These are phyloP conservation scores for Papilio machaon DNA, from an alignment of 1,140 invertebrate genomes.

Conservation along the genomic window DNA sequence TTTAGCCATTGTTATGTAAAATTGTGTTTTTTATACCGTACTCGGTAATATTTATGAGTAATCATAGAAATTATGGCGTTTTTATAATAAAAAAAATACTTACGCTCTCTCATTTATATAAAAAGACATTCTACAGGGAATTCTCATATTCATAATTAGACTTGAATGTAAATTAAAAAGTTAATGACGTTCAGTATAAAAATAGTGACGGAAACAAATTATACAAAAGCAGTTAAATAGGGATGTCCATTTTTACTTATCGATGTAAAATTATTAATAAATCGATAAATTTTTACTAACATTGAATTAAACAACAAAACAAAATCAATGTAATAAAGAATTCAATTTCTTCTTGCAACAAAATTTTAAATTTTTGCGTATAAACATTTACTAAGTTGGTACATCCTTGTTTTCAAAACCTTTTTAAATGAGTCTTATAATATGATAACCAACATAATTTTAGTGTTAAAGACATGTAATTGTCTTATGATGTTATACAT, in stretches of 20 bases:
- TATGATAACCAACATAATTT: neutral
- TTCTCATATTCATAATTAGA: conserved; percentile 50
- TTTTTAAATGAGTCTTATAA: neutral
- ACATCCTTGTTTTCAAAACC: neutral
- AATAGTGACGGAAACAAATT: neutral
- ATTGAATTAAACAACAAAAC: too few relatives aligned
- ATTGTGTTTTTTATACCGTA: neutral
- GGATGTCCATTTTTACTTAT: conserved; percentile 4
- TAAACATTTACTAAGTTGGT: neutral
- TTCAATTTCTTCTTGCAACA: too few relatives aligned
- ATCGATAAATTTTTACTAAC: too few relatives aligned
- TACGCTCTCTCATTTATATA: conserved; percentile 57
- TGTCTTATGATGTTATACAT: conserved; percentile 15
- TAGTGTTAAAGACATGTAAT: neutral
- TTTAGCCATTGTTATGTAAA: neutral
- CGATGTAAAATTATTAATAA: neutral
- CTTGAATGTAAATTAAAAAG: neutral
- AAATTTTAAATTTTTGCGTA: too few relatives aligned
- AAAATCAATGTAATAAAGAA: too few relatives aligned
- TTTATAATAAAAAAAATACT: conserved; percentile 46
- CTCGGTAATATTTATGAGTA: neutral
- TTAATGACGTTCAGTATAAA: neutral
- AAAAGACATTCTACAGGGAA: conserved; percentile 74
- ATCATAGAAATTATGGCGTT: neutral
- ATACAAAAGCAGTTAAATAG: conserved; percentile 18